A percentile compares a stretch with the other conserved stretches of the same genome.
These are phyloP conservation scores for Ornithorhynchus anatinus DNA, from an alignment of 2,113 vertebrate genomes.

Conservation along the genomic window DNA sequence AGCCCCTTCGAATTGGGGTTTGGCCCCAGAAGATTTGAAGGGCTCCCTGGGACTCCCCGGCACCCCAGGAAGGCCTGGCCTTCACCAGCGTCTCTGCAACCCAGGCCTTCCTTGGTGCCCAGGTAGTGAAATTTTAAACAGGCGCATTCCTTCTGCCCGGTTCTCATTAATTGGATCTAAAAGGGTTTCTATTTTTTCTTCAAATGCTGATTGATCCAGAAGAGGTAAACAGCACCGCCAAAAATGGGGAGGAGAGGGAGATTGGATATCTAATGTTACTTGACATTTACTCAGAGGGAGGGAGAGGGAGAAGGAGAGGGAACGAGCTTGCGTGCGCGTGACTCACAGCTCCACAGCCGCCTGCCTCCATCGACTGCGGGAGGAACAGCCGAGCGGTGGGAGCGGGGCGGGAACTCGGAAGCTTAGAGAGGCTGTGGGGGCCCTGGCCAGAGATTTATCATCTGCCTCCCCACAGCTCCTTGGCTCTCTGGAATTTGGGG, in stretches of 20 bases:
- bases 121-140: neutral
- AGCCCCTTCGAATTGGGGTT: neutral
- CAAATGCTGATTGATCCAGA: constrained; percentile 30
- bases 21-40: neutral
- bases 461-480: neutral
- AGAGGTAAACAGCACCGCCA: constrained; percentile 45
- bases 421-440: neutral
- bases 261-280: constrained; percentile 26
- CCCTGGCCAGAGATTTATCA: neutral
- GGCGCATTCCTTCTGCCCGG: neutral
- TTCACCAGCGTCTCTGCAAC: neutral
- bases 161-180: constrained; percentile 38
- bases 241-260: constrained; percentile 23
- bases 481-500: neutral
- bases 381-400: neutral
- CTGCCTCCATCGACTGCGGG: neutral
- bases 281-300: constrained; percentile 63
- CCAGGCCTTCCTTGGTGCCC: neutral
- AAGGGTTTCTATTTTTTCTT: constrained; percentile 50
- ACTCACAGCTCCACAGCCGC: constrained; percentile 35
- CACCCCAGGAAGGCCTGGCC: fast-evolving
- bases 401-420: neutral
- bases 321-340: constrained; percentile 33
- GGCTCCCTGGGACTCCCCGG: neutral
- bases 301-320: neutral